Base-by-base conservation (phyloP, 2,888 invertebrate genomes). In the Plebejus anna region DNA sequence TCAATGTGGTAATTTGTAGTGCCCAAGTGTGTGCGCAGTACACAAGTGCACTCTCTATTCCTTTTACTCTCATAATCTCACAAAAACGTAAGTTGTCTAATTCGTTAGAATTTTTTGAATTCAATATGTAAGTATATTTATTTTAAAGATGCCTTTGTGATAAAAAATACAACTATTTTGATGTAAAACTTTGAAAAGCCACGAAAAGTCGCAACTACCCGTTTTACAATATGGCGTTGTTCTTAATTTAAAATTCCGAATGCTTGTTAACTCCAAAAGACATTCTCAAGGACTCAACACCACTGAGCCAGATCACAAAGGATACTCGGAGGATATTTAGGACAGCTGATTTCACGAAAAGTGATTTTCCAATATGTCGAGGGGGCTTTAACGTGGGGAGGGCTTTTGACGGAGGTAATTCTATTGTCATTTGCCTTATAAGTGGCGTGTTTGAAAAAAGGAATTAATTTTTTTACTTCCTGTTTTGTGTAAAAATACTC, bases 321-420 rank as follows among this genome's bases (percentile, higher is more conserved):
- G 42, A 72, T n/a, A 47, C 42, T 72, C 59, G 16, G 77, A 77
- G 59, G 75, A 76, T 78, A 79, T 79, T 80, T 77, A 79, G 78
- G 77, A 78, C 75, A 78, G 79, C 79, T 81, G 79, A 80, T 78
- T 78, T 77, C 78, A 77, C 75, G 47, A 78, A 77, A 79, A 78
- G 79, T 79, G 80, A 80, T 81, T 81, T 80, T 77, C 79, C 80
- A 79, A 81, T 81, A 81, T 78, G 79, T 81, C 80, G 78, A 81
- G 81, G 66, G 76, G 51, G 76, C 78, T 80, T 78, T 78, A 78
- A 78, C 77, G 78, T 77, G 76, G 78, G 61, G 66, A 78, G 70
- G 66, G 66, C 75, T 75, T 78, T 79, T 79, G 77, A 79, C 75
- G 77, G 76, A 77, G 78, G 77, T 75, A 61, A 66, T 70, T 77